A percentile compares a stretch with the other conserved stretches of the same genome.
Conservation (phyloP, 2,888 invertebrate genomes). For the Apodemia hepburni region DNA sequence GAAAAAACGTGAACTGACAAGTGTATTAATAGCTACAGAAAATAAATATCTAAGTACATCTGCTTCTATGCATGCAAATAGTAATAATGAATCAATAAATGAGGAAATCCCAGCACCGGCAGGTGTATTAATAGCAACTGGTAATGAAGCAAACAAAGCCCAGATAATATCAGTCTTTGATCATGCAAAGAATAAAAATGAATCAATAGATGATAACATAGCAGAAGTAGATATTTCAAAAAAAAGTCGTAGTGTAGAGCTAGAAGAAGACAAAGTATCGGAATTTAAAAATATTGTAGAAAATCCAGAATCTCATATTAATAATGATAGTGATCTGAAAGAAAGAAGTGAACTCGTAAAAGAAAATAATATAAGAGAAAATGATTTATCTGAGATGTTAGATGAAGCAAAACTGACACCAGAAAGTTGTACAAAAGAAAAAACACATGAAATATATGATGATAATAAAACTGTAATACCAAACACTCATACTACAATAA, state of each 20-base stretch:
- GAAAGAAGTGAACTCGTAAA: neutral
- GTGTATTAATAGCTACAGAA: neutral
- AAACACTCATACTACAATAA: neutral
- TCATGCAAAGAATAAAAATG: neutral
- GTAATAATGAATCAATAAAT: neutral
- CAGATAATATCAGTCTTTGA: neutral
- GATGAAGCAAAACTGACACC: neutral
- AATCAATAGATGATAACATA: neutral
- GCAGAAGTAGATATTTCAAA: neutral
- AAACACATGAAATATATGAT: neutral
- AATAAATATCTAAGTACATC: neutral
- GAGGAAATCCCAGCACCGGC: neutral
- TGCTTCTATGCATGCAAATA: too few species aligned
- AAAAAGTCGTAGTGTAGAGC: neutral
- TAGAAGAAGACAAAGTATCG: neutral
- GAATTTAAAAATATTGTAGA: neutral
- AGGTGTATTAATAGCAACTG: neutral
- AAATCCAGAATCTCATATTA: neutral
- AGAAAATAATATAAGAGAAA: neutral
- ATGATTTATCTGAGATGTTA: neutral
- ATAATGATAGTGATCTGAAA: neutral
- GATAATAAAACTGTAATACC: neutral
- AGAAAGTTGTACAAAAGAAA: neutral
- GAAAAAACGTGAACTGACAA: neutral
- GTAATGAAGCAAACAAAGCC: neutral